Conservation (phyloP, 2,113 vertebrate species). For the Ploceus nigricollis region DNA sequence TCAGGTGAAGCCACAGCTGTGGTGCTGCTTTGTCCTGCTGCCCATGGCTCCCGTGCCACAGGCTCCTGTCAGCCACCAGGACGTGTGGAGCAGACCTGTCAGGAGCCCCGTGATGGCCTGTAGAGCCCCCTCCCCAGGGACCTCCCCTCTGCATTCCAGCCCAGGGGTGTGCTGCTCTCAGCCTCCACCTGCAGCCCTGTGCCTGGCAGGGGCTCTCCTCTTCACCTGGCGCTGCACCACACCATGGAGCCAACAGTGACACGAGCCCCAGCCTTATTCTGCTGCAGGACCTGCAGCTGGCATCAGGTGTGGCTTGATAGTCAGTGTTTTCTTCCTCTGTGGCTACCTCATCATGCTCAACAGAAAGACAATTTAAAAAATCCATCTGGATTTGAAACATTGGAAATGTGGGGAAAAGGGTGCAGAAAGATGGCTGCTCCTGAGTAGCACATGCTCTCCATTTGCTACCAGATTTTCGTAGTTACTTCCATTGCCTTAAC, state of each 20-base stretch:
- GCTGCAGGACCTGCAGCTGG: background rate
- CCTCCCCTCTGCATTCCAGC: background rate
- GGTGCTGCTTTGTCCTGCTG: background rate
- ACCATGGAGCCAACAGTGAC: accelerated
- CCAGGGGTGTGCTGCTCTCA: background rate
- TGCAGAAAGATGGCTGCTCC: background rate
- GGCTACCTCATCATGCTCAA: background rate
- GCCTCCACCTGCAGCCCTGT: background rate
- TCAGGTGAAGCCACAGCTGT: background rate
- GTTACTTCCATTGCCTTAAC: background rate
- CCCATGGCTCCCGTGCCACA: accelerated
- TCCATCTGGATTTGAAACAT: background rate
- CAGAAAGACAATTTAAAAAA: background rate
- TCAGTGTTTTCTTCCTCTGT: accelerated
- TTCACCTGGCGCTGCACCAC: background rate
- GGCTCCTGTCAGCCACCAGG: accelerated
- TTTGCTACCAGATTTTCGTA: background rate
- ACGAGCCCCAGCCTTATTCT: background rate
- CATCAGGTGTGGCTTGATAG: background rate
- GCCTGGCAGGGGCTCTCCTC: accelerated
- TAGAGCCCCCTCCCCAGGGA: background rate
- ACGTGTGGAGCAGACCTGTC: background rate
- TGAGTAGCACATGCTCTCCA: background rate
- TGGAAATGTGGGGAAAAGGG: background rate
- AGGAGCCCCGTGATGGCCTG: accelerated